These are phyloP conservation scores for Eupithecia inturbata DNA, from an alignment of 2,888 invertebrate genomes.

Conservation along the genomic window DNA sequence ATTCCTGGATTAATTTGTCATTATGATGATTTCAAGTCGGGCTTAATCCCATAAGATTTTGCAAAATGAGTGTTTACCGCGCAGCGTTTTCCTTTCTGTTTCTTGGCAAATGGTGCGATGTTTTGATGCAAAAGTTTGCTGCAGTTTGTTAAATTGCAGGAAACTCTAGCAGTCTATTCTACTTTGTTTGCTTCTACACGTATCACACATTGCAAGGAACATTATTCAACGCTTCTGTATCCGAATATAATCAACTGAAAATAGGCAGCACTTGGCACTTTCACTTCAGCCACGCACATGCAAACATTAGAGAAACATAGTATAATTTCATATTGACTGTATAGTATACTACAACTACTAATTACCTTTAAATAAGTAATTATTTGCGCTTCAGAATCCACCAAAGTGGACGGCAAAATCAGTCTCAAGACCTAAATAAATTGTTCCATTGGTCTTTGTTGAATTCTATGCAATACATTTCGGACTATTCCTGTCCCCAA, in stretches of 20 bases:
- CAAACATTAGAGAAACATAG: constrained; percentile 35
- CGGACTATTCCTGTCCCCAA: constrained; percentile 23
- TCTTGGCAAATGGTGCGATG: constrained; percentile 28
- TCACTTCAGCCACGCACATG: constrained; percentile 45
- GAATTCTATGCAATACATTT: constrained; percentile 3
- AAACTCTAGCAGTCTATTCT: constrained; percentile 45
- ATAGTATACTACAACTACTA: constrained; percentile 12
- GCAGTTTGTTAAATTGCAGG: constrained; percentile 56
- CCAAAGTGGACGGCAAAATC: constrained; percentile 11
- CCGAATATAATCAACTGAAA: constrained; percentile 40
- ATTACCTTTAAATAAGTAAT: constrained; percentile 6
- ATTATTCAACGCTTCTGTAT: constrained; percentile 67
- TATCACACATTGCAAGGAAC: constrained; percentile 77
- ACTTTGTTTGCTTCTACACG: constrained; percentile 68
- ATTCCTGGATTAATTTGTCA: constrained; percentile 44
- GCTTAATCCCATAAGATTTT: background rate
- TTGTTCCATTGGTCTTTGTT: background rate
- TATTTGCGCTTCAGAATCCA: constrained; percentile 16
- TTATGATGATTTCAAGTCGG: background rate
- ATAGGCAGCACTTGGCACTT: constrained; percentile 32
- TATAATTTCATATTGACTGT: constrained; percentile 20
- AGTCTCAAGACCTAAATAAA: constrained; percentile 1
- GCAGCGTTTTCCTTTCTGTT: constrained; percentile 29
- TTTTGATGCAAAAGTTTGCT: constrained; percentile 45
- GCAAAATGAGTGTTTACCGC: constrained; percentile 54